Evolutionary conservation across 2,888 invertebrate genomes (phyloP), one percentile per base, ranked within the genome.

Genomic region (Agrochola circellaris): DNA sequence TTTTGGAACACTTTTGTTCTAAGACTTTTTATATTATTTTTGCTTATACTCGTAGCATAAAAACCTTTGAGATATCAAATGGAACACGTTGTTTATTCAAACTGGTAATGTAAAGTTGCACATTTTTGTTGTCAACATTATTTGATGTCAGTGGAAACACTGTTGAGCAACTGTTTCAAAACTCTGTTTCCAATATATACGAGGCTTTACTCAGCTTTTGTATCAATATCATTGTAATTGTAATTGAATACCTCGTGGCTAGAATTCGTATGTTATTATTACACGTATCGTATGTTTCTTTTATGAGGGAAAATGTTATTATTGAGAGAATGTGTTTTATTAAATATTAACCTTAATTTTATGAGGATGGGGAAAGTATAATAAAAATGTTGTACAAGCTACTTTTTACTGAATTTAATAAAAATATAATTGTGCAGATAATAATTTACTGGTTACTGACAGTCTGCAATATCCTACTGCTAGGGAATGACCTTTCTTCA

Each of bases 201-300:
- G 0, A 26, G 1, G 38, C 7, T 38, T 38, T 51, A 73, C n/a
- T 17, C 26, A 56, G 56, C 26, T 56, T 60, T 58, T 70, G 0
- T 48, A 62, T 48, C 15, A 75, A 34, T 54, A 65, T 38, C 8
- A 51, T 77, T 72, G 54, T 73, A 30, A 64, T 61, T 75, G 61
- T 48, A 56, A 61, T 58, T 64, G 58, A 75, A 76, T 65, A 61
- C 23, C 4, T 42, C 70, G 51, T 72, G 75, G 48, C 45, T 78
- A 7, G 30, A 74, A 75, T 79, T 48, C 8, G 6, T 70, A 58
- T 60, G 48, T 73, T 45, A 34, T 68, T 60, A 23, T 26, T 42
- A 26, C 23, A n/a, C 17, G 38, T 38, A 34, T 8, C n/a, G 15
- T 38, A 38, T 23, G 26, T 34, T 51, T 67, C 26, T 54, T 72